Evolutionary conservation across 2,888 invertebrate genomes (phyloP), one percentile per base, ranked within the genome.

Genomic region (Anagyrus pseudococci): DNA sequence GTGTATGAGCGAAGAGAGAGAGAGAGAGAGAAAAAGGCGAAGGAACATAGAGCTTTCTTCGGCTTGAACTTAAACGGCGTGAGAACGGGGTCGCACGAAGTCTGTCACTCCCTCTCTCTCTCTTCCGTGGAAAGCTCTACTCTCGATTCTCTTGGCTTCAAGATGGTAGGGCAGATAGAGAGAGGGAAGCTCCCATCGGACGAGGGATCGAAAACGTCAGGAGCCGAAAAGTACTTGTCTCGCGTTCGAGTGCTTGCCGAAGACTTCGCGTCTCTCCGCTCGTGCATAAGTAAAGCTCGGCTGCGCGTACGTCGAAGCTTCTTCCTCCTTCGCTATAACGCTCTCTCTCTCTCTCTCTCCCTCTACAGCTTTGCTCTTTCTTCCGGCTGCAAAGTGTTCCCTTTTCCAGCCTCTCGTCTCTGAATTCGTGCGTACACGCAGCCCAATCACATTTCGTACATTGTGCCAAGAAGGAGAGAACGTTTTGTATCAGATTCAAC

Each of bases 381-480:
- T 41, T 22, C 17, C 22, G 20, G 15, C 40, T n/a, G n/a, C n/a
- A n/a, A n/a, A n/a, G n/a, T n/a, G n/a, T n/a, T n/a, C n/a, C n/a
- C n/a, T n/a, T n/a, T n/a, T n/a, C n/a, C n/a, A n/a, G n/a, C n/a
- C n/a, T n/a, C n/a, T n/a, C n/a, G n/a, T n/a, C n/a, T n/a, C n/a
- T n/a, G n/a, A n/a, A n/a, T n/a, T 22, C n/a, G n/a, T n/a, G n/a
- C n/a, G n/a, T 73, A 8, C 8, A 8, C 33, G 33, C 33, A 8
- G 15, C 70, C 73, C 74, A 76, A 77, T 77, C 76, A 75, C 73
- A 77, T 77, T 77, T 76, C 66, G 73, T 71, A 73, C 73, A 76
- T 66, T 64, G 19, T 44, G 26, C 17, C 13, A 37, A 10, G 29
- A 29, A 10, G 29, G 37, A 17, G 44, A n/a, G 33, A 17, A 47